Evolutionary conservation across 2,797 vertebrate species (phyloP).

Genomic region (Salarias fasciatus): DNA sequence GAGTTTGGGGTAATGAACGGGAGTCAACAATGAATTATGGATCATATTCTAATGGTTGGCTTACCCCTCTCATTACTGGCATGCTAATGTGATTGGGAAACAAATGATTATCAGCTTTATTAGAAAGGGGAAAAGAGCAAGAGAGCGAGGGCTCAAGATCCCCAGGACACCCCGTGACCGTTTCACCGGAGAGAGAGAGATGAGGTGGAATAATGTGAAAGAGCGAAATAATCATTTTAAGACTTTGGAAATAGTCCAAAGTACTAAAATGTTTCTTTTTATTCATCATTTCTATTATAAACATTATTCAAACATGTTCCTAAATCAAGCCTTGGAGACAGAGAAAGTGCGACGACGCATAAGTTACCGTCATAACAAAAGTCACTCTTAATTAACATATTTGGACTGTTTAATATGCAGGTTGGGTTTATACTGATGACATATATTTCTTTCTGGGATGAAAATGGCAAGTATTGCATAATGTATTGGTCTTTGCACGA

Average conservation of each 20-base stretch:
- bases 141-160: constrained; percentile 30
- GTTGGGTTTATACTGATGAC: neutral
- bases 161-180: constrained; percentile 20
- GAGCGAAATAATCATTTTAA: constrained; percentile 14
- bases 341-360: constrained; percentile 10
- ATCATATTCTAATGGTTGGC: constrained; percentile 83
- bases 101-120: constrained; percentile 78
- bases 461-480: constrained; percentile 31
- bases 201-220: neutral
- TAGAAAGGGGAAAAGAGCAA: constrained; percentile 53
- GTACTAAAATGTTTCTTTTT: constrained; percentile 4
- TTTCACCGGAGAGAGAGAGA: constrained; percentile 28
- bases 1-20: constrained; percentile 79
- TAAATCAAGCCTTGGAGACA: constrained; percentile 5
- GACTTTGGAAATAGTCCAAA: constrained; percentile 6
- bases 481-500: constrained; percentile 47
- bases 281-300: constrained; percentile 18
- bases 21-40: constrained; percentile 86
- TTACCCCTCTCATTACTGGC: constrained; percentile 80
- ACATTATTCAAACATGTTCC: constrained; percentile 10
- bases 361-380: constrained; percentile 8
- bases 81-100: constrained; percentile 79
- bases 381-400: constrained; percentile 3
- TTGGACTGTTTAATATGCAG: constrained; percentile 11
- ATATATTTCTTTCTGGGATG: constrained; percentile 17